Evolutionary conservation across 2,888 invertebrate species (phyloP), one percentile per base, ranked within the genome.

Genomic region (Hoplodrina blanda): DNA sequence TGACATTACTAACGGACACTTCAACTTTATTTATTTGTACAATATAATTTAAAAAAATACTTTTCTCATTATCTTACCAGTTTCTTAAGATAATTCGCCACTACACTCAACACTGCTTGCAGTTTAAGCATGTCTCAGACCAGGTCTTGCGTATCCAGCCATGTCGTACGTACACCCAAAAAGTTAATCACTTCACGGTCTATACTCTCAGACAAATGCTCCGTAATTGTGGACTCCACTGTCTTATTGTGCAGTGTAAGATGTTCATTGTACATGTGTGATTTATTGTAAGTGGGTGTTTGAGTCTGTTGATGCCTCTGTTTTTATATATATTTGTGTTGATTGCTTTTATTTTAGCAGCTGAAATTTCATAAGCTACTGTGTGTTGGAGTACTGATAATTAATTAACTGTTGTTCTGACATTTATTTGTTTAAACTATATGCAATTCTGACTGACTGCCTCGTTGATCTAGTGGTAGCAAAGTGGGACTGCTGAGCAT

Each of bases 121-220:
- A 74, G 64, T 76, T 72, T 80, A 74, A 30, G 63, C 73, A 83
- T 85, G 78, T 84, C 71, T 73, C 61, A 62, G 62, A 62, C 69
- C 80, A 85, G 86, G 87, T 86, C 87, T 69, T 76, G 89, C 69
- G 85, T 69, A 88, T 78, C 87, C 83, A 83, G 69, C 69, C 86
- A 62, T 76, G 57, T 70, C 66, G 78, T 71, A 63, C 80, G 66
- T 83, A 77, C 86, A 82, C 83, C 85, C 81, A 76, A 88, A 85
- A 83, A 83, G 75, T 80, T 86, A 87, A 87, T 82, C 61, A 67
- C 81, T 81, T 86, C 84, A 87, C 83, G 87, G 84, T 82, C 64
- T 76, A 30, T 65, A 70, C 78, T 17, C 71, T 57, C 73, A 81
- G 73, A 78, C 80, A 79, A 74, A 80, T 59, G 59, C 80, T 25